Base-by-base conservation (phyloP, 2,113 vertebrate species). In the Callospermophilus lateralis region DNA sequence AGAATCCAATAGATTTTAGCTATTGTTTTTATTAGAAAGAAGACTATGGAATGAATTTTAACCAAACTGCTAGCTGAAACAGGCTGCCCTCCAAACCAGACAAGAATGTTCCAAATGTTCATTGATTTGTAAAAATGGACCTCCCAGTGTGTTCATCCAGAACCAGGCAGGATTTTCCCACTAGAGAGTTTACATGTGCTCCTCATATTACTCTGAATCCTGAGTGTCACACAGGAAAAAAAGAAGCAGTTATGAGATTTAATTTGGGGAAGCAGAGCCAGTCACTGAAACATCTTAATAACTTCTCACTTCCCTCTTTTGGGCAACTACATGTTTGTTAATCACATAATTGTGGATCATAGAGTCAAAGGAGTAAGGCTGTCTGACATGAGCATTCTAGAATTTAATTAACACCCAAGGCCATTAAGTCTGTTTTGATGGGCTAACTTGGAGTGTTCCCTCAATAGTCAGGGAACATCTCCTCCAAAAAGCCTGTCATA, bases 141-240 rank as follows among this genome's bases (percentile, higher is more conserved):
- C 37, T 45, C 22, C 84, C 22, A 84, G 78, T 58, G 58, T 76
- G 37, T 51, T 39, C 11, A 51, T 32, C 39, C 72, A 76, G 87
- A 89, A 61, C 24, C 61, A 30, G 22, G 28, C 10, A 48, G 58
- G 70, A 55, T 32, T 42, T 76, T 39, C 37, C 9, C 16, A 45
- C n/a, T 37, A 8, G 1, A 20, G 55, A 55, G 24, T 77, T 32
- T 39, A 61, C 8, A 0, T 15, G 4, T 1, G 17, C 28, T 61
- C 12, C 48, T 58, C 48, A 34, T 6, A 6, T 17, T 20, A 0
- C 5, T 28, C 2, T 6, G 0, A 5, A 65, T 86, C 51, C 10
- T 19, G 13, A 86, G n/a, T 45, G 37, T 51, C 48, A 51, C 10
- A 34, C 19, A 81, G 26, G 22, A 13, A 51, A 12, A 51, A 51